These are phyloP conservation scores for Cygnus buccinator DNA, from an alignment of 2,113 vertebrate genomes.

Conservation along the genomic window DNA sequence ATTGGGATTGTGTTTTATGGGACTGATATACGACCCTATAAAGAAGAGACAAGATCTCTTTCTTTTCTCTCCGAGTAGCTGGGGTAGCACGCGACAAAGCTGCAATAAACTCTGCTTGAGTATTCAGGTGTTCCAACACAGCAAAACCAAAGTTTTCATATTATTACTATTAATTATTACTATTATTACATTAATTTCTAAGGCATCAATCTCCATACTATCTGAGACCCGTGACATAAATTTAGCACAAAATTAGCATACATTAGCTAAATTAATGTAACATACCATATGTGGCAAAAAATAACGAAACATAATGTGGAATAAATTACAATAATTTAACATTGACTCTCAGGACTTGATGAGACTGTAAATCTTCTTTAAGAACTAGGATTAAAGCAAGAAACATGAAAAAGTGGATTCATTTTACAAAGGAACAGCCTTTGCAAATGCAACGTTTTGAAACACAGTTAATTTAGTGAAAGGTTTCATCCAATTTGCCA, in stretches of 20 bases:
- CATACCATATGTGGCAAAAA: constrained; percentile 63
- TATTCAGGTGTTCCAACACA: not conserved
- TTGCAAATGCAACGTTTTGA: not conserved
- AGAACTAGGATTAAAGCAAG: constrained; percentile 49
- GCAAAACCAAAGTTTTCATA: not conserved
- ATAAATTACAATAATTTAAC: constrained; percentile 74
- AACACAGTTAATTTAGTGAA: constrained; percentile 19
- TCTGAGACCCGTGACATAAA: constrained; percentile 31
- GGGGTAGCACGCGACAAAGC: fast-evolving
- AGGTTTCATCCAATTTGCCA: constrained; percentile 60
- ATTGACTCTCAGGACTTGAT: constrained; percentile 57
- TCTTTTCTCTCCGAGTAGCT: not conserved
- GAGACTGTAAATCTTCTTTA: constrained; percentile 65
- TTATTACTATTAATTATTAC: constrained; percentile 65
- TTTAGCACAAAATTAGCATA: constrained; percentile 65
- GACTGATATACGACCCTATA: constrained; percentile 13
- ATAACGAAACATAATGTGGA: constrained; percentile 40
- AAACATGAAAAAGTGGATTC: constrained; percentile 23
- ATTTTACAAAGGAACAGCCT: not conserved
- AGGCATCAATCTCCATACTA: constrained; percentile 44
- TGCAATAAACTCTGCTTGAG: not conserved
- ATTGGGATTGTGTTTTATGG: constrained; percentile 26
- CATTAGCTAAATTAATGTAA: constrained; percentile 68
- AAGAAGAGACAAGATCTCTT: constrained; percentile 12
- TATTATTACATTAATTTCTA: constrained; percentile 57